Base-by-base conservation (phyloP, 2,113 vertebrate species). In the Hystrix brachyura region DNA sequence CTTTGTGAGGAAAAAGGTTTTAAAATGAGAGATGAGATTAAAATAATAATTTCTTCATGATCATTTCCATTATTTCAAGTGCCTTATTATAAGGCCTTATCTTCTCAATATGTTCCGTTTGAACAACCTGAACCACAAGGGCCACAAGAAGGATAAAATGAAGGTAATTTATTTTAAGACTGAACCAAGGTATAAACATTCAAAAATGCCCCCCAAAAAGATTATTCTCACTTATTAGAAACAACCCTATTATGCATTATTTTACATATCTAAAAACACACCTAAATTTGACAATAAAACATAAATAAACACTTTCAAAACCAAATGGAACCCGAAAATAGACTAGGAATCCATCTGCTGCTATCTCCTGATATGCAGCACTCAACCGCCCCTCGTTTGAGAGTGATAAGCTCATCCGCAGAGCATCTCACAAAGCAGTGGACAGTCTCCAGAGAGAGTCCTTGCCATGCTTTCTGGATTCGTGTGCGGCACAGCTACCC, bases 31-130 rank as follows among this genome's bases (percentile, higher is more conserved):
- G 59, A 80, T 87, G 29, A 80, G 89, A 97, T 94, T 38, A 38
- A 80, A 91, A 95, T 93, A 72, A n/a, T 34, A 93, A 92, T 96
- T 96, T 93, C 87, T 91, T 97, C 90, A 87, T 81, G 83, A 71
- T 55, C 25, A 72, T 78, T 71, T 91, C 82, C 89, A 55, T 59
- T 43, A 96, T 92, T 95, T 95, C 86, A 96, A 87, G 23, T 43
- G 72, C 29, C 34, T 92, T 92, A 18, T 4, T 71, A 67, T 55
- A 62, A 80, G 11, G 34, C 23, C 43, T 27, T 83, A n/a, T 79
- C 43, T 27, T 83, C 32, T 79, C 32, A n/a, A 51, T 53, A 74
- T n/a, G 87, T 29, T 71, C 55, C 76, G 80, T 71, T 89, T 55
- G 6, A 46, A 89, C 53, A 87, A 8, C 21, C 46, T 81, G 62